phyloP scores from a whole-genome alignment of 2,888 invertebrate species.

The Sphaeridia pumilis region DNA sequence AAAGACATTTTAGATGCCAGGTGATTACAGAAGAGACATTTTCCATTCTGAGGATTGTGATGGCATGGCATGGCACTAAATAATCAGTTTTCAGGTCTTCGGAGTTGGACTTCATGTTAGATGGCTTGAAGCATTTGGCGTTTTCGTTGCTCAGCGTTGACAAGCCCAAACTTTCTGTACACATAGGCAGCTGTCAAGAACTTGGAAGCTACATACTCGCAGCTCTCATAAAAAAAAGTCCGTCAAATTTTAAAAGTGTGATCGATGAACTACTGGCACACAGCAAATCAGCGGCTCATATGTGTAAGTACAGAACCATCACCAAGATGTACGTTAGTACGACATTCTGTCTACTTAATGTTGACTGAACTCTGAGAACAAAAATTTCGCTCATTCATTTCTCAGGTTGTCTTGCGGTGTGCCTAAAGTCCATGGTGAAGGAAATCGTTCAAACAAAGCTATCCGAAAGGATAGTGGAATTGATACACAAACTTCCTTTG shows the following conservation, averaged over 20 bases:
- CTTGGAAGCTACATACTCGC: conserved; percentile 21
- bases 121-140: conserved; percentile 28
- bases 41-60: background rate
- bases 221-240: conserved; percentile 18
- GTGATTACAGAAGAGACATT: conserved; percentile 7
- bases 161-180: conserved; percentile 8
- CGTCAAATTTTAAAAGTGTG: conserved; percentile 16
- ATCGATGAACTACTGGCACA: conserved; percentile 25
- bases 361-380: too few relatives aligned
- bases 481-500: conserved; percentile 27
- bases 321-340: too few relatives aligned
- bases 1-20: conserved; percentile 18
- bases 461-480: conserved; percentile 21
- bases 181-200: conserved; percentile 16
- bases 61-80: background rate
- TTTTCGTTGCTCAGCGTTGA: conserved; percentile 22
- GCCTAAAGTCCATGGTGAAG: conserved; percentile 17
- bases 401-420: conserved; percentile 23
- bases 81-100: conserved; percentile 20
- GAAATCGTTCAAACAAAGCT: conserved; percentile 20
- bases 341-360: too few relatives aligned
- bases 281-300: conserved; percentile 18
- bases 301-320: too few relatives aligned
- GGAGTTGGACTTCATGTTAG: conserved; percentile 29
- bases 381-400: too few relatives aligned